These are phyloP conservation scores for Paramormyrops kingsleyae DNA, from an alignment of 2,113 vertebrate species.

Conservation along the genomic window DNA sequence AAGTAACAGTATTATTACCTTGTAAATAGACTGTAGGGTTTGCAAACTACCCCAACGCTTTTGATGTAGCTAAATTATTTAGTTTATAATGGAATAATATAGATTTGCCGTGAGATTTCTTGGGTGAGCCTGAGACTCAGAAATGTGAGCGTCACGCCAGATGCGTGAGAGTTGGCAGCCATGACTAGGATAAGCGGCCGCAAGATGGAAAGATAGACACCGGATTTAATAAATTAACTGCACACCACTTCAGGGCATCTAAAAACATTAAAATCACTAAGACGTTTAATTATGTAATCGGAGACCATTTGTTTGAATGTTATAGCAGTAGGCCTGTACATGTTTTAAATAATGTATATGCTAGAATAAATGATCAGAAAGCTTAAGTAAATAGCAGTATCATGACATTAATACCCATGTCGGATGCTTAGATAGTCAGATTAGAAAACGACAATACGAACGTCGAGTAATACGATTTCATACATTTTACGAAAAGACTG, in stretches of 20 bases:
- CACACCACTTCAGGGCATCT: background rate
- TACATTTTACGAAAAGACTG: slow-evolving; percentile 51
- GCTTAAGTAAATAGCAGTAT: slow-evolving; percentile 49
- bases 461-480: slow-evolving; percentile 49
- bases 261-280: background rate
- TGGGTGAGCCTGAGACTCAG: background rate
- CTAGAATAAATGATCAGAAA: background rate
- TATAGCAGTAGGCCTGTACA: background rate
- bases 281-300: background rate
- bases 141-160: background rate
- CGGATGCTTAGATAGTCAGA: slow-evolving; percentile 47
- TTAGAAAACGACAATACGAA: slow-evolving; percentile 48
- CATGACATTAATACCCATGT: slow-evolving; percentile 46
- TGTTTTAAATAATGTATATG: background rate
- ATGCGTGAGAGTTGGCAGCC: background rate
- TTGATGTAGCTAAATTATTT: background rate
- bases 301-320: background rate
- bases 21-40: background rate
- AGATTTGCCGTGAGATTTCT: background rate
- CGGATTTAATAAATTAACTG: background rate
- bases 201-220: background rate
- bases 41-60: background rate
- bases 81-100: background rate
- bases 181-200: background rate
- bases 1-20: background rate